A percentile compares a stretch with the other conserved stretches of the same genome.
Evolutionary conservation across 2,797 vertebrate species (phyloP).

Genomic region (Malurus leucopterus): DNA sequence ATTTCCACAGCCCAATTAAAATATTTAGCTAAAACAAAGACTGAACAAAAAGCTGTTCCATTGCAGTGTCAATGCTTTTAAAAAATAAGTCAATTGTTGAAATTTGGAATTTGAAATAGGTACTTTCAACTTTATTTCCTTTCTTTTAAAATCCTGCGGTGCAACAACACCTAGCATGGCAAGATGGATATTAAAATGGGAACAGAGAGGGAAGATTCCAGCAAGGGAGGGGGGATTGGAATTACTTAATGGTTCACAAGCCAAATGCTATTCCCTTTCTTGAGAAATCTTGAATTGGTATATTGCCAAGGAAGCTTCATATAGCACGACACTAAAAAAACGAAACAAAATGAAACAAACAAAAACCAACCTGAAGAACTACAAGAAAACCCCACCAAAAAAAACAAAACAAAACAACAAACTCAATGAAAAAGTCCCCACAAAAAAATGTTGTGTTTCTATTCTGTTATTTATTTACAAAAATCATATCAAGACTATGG

Average conservation of each 20-base stretch:
- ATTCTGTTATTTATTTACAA: conserved; percentile 48
- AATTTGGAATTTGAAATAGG: conserved; percentile 55
- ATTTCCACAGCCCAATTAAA: conserved; percentile 58
- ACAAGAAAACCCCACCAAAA: background rate
- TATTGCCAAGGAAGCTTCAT: conserved; percentile 28
- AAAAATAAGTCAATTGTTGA: conserved; percentile 44
- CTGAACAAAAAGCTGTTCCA: conserved; percentile 53
- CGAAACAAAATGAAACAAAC: background rate
- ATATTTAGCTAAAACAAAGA: conserved; percentile 52
- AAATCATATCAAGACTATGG: conserved; percentile 54
- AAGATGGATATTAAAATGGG: conserved; percentile 28
- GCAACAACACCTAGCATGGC: conserved; percentile 38
- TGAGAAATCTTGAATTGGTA: conserved; percentile 2
- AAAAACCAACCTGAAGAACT: background rate
- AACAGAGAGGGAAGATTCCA: background rate
- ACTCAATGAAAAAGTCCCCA: background rate
- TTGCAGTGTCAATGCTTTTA: conserved; percentile 53
- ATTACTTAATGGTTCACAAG: background rate
- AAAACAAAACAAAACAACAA: background rate
- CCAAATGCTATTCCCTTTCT: conserved; percentile 8
- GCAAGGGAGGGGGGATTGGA: conserved; percentile 19
- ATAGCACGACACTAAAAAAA: conserved; percentile 12
- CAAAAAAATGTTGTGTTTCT: conserved; percentile 13
- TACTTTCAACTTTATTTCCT: conserved; percentile 41
- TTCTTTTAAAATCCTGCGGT: conserved; percentile 33